Percentiles rank a stretch among this genome's conserved stretches.
These are phyloP conservation scores for Protonibea diacanthus DNA, from an alignment of 2,797 vertebrate species.

Conservation along the genomic window DNA sequence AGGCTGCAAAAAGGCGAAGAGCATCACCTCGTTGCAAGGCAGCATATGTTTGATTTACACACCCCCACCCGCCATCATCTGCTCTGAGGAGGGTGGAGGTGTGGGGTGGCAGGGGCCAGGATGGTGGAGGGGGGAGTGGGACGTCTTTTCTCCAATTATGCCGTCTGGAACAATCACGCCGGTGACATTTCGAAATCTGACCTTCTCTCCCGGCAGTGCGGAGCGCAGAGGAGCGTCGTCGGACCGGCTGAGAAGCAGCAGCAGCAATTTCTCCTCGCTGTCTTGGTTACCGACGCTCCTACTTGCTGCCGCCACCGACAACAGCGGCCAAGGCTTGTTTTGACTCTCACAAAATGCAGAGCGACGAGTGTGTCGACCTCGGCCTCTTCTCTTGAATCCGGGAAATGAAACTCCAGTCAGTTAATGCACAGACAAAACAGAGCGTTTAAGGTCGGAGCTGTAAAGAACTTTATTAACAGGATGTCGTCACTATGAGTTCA, in stretches of 20 bases:
- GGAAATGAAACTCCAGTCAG: neutral
- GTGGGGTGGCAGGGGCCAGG: constrained; percentile 24
- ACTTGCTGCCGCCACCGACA: constrained; percentile 17
- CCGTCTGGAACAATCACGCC: constrained; percentile 86
- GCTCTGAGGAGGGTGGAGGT: constrained; percentile 38
- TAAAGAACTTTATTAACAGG: too few relatives aligned
- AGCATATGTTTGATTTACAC: constrained; percentile 63
- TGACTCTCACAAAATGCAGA: constrained; percentile 17
- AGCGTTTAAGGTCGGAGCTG: neutral
- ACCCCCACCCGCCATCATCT: constrained; percentile 38
- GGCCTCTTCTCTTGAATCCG: neutral
- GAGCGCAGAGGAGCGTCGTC: constrained; percentile 51
- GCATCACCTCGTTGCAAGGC: constrained; percentile 47
- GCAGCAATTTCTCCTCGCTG: constrained; percentile 53
- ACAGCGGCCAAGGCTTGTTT: constrained; percentile 14
- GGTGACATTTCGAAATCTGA: constrained; percentile 88
- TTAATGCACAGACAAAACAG: neutral
- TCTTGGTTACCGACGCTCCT: constrained; percentile 40
- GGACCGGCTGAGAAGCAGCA: constrained; percentile 51
- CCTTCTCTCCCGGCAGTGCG: constrained; percentile 83
- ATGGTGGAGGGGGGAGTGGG: constrained; percentile 37
- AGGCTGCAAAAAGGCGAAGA: constrained; percentile 18
- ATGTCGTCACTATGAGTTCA: too few relatives aligned
- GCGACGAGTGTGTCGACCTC: neutral
- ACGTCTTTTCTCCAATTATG: constrained; percentile 85